phyloP scores from a whole-genome alignment of 2,888 invertebrate species.

The Philereme vetulata region DNA sequence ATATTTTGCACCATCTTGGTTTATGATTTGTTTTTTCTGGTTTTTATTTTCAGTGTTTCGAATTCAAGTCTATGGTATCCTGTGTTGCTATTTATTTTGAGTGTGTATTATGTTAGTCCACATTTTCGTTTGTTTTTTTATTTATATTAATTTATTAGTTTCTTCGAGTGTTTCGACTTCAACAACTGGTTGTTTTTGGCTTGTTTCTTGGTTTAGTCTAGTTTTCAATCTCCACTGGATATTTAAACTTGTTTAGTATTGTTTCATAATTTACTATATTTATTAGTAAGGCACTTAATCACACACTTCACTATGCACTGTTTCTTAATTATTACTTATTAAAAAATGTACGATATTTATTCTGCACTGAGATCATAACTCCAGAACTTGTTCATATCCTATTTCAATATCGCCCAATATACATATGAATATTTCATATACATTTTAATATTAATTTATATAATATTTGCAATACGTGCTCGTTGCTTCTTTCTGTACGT shows the following conservation, averaged over 20 bases:
- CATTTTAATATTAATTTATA: not conserved
- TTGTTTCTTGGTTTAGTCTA: not conserved
- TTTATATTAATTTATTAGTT: not conserved
- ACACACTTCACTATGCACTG: not conserved
- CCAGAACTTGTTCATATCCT: not conserved
- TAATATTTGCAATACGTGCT: not conserved
- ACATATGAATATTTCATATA: not conserved
- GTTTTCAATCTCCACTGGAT: not conserved
- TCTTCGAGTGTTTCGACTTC: too few species aligned
- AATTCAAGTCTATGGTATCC: too few species aligned
- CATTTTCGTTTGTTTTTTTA: not conserved
- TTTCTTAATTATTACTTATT: too few species aligned
- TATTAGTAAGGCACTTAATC: too few species aligned
- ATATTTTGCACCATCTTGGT: conserved; percentile 59
- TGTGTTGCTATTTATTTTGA: not conserved
- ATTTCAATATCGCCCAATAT: not conserved
- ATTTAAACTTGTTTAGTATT: not conserved
- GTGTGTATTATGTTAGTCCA: not conserved
- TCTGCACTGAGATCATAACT: not conserved
- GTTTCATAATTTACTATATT: not conserved
- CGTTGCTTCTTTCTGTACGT: not conserved
- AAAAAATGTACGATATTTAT: not conserved
- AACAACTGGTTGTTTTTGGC: too few species aligned
- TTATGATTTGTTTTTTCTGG: not conserved
- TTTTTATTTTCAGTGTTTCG: too few species aligned